A percentile compares a stretch with the other conserved stretches of the same genome.
Conservation (phyloP, 2,113 vertebrate species). For the Grantiella picta region DNA sequence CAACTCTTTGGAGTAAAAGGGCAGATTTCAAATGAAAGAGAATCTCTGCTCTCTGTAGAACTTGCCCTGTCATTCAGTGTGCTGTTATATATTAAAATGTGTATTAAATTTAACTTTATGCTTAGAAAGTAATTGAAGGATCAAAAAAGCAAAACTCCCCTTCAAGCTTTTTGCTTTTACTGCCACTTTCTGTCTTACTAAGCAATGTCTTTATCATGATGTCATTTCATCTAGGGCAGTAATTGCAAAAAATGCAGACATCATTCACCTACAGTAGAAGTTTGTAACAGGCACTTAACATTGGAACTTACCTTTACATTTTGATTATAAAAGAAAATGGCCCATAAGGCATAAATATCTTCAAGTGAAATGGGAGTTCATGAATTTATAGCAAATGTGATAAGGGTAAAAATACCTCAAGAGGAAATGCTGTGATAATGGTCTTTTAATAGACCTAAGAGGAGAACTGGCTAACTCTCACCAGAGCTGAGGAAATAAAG, state of each 20-base stretch:
- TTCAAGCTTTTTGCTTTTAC: conserved; percentile 56
- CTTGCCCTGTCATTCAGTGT: neutral
- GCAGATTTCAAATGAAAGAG: neutral
- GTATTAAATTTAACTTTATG: neutral
- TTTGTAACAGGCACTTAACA: conserved; percentile 25
- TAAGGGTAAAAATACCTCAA: conserved; percentile 9
- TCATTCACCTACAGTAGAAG: conserved; percentile 6
- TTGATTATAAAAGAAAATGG: conserved; percentile 50
- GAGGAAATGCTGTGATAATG: conserved; percentile 19
- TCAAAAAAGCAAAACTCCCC: conserved; percentile 14
- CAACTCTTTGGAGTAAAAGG: neutral
- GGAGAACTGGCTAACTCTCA: neutral
- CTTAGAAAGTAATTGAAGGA: conserved; percentile 13
- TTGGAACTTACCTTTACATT: conserved; percentile 33
- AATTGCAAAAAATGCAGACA: conserved; percentile 8
- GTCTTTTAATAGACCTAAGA: conserved; percentile 29
- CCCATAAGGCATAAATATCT: conserved; percentile 35
- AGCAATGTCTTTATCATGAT: conserved; percentile 30
- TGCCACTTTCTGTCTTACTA: conserved; percentile 35
- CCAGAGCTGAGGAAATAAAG: neutral
- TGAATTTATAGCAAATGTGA: conserved; percentile 32
- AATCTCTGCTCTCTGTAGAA: neutral
- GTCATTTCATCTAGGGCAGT: conserved; percentile 12
- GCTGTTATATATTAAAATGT: neutral
- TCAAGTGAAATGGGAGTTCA: conserved; percentile 23